Conservation (phyloP, 30 jellyfish, hydroid and myxozoan species). For the Rhopilema esculentum region DNA sequence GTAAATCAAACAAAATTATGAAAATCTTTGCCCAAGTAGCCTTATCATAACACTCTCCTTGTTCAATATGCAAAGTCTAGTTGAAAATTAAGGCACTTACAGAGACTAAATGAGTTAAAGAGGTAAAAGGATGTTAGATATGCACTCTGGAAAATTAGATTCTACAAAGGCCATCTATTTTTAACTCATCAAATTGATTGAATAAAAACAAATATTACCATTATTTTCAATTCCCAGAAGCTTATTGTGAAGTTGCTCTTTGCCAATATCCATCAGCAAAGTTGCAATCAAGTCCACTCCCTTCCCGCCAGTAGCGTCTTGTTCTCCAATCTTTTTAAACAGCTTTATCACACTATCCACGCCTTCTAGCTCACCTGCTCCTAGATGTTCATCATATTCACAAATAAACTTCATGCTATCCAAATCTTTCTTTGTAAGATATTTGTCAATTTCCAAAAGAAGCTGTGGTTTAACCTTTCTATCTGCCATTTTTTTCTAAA, state of each 20-base stretch:
- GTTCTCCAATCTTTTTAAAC: slow-evolving; percentile 22
- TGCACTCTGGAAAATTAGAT: too few species aligned
- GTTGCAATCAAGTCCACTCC: slow-evolving; percentile 12
- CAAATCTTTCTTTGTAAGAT: slow-evolving; percentile 4
- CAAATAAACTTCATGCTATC: slow-evolving; percentile 23
- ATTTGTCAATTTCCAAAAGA: slow-evolving; percentile 20
- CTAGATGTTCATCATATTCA: not conserved
- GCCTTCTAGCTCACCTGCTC: slow-evolving; percentile 23
- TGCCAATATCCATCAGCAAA: slow-evolving; percentile 13
- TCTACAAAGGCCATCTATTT: too few species aligned
- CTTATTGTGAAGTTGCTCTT: slow-evolving; percentile 9
- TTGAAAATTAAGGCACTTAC: too few species aligned
- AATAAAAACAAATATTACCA: too few species aligned
- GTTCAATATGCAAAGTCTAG: too few species aligned
- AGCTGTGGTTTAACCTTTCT: not conserved
- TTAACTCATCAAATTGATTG: too few species aligned
- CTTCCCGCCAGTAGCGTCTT: slow-evolving; percentile 27
- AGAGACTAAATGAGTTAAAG: too few species aligned
- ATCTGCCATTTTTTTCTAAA: not conserved
- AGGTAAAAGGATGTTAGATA: too few species aligned
- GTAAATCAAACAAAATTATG: too few species aligned
- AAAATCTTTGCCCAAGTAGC: too few species aligned
- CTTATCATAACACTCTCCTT: too few species aligned
- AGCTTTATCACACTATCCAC: not conserved
- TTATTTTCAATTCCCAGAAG: slow-evolving; percentile 6